Conservation (phyloP, 2,888 invertebrate species). For the Scaptomyza tumidula region DNA sequence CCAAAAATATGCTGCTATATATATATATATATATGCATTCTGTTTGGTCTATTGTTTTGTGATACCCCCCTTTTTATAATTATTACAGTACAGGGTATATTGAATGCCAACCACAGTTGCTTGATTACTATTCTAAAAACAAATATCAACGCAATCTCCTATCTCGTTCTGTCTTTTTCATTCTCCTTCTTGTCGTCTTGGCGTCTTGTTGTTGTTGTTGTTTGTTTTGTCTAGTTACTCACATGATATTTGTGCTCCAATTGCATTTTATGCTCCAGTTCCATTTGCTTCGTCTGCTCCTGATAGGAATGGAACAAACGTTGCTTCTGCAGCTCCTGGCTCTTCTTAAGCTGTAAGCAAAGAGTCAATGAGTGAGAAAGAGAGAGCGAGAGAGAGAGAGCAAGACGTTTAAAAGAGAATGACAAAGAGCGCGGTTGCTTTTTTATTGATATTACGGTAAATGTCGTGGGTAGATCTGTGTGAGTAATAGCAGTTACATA, state of each 20-base stretch:
- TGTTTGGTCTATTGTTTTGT: not conserved
- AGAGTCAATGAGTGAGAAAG: conserved; percentile 1
- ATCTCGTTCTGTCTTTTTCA: not conserved
- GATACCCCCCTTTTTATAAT: not conserved
- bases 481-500: too few relatives aligned
- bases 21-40: too few relatives aligned
- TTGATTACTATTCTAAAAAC: not conserved
- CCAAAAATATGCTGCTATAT: not conserved
- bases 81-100: conserved; percentile 1
- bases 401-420: not conserved
- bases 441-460: conserved; percentile 20
- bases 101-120: conserved; percentile 6
- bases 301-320: conserved; percentile 95
- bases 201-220: not conserved
- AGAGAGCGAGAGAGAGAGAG: too few relatives aligned
- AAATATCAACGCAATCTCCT: not conserved
- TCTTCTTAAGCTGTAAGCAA: conserved; percentile 93
- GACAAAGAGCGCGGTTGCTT: conserved; percentile 9
- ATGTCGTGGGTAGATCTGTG: conserved; percentile 13
- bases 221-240: conserved; percentile 65
- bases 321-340: conserved; percentile 96
- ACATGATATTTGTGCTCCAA: conserved; percentile 95
- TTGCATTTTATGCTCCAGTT: conserved; percentile 95
- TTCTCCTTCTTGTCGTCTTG: not conserved
- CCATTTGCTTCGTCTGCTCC: conserved; percentile 95